Evolutionary conservation across 2,888 invertebrate genomes (phyloP), one percentile per base, ranked within the genome.

Genomic region (Dusona sp.): DNA sequence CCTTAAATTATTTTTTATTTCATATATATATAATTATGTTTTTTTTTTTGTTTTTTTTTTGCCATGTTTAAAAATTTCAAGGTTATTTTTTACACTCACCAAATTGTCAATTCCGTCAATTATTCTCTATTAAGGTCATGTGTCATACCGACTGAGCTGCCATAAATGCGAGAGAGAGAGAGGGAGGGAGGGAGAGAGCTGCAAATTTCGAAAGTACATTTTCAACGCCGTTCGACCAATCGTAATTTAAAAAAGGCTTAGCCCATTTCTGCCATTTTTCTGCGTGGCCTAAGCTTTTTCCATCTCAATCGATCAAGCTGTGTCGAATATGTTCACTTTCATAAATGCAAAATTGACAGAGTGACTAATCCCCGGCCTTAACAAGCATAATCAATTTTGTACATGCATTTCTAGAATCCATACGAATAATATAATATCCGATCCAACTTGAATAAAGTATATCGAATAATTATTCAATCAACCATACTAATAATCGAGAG

Each of bases 131-230:
- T 29, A 61, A 54, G 54, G 6, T 9, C 54, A 16, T 54, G 29
- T 61, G 61, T 29, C 61, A 29, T 29, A 25, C 7, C 61, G 6
- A 29, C 61, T 22, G 29, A 61, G 16, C 29, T 7, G 61, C 13
- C 13, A 16, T 16, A 29, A 29, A 6, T 61, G 3, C 29, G 16
- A 25, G 25, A 29, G 25, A 11, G 3, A 25, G 29, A 11, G 29
- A 13, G 11, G 16, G 16, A 61, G 16, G 16, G 29, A 16, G 1
- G 16, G 29, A 29, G 29, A 16, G 1, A 29, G 29, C 3, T 61
- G 25, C 61, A 29, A 11, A 29, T 61, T 61, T 61, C 61, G 61
- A 61, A 61, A 61, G 61, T 61, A 29, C 13, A 29, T 61, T 61
- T 29, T 13, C 25, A n/a, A 54, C n/a, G n/a, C 51, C n/a, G 22